Evolutionary conservation across 2,797 vertebrate species (phyloP), one percentile per base, ranked within the genome.

Genomic region (Acestrorhynchus altus): DNA sequence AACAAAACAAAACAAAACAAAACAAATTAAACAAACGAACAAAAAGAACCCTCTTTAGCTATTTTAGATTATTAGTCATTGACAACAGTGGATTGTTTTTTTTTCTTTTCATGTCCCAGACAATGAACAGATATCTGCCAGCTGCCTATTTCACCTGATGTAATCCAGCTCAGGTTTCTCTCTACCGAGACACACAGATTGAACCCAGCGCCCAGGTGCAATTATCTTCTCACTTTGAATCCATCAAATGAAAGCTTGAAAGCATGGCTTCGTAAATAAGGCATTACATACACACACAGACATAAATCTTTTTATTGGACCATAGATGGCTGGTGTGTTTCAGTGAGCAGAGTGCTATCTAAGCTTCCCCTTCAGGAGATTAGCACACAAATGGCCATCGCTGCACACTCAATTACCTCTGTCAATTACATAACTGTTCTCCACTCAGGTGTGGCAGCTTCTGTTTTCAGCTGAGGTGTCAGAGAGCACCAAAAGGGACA

Each of bases 371-470:
- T 63, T 77, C 73, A 40, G 79, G 79, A 78, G 84, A 90, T 89
- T 86, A 89, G 82, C 78, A 79, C 77, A 85, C 82, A 83, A 88
- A 85, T 76, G 63, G 82, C 79, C 66, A 54, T 83, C 82, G 69
- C 81, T 84, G 83, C 81, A 83, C 54, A 80, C 81, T 89, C 86
- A 88, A 87, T 86, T 70, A 59, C 77, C 73, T 46, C 40, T 83
- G 82, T 72, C 67, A 74, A 85, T 92, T 91, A 90, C 77, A 54
- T 85, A 91, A 93, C 85, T 85, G 86, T 89, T 89, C 87, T 81
- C 82, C 83, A 80, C 66, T 80, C 73, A 60, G 68, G 70, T 76
- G 73, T 79, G 78, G 79, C 51, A 78, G 79, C 77, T 59, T 70
- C 20, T n/a, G 11, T 71, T 59, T 87, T 77, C 77, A 73, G 31